Evolutionary conservation across 2,888 invertebrate genomes (phyloP).

Genomic region (Volucella zonaria): DNA sequence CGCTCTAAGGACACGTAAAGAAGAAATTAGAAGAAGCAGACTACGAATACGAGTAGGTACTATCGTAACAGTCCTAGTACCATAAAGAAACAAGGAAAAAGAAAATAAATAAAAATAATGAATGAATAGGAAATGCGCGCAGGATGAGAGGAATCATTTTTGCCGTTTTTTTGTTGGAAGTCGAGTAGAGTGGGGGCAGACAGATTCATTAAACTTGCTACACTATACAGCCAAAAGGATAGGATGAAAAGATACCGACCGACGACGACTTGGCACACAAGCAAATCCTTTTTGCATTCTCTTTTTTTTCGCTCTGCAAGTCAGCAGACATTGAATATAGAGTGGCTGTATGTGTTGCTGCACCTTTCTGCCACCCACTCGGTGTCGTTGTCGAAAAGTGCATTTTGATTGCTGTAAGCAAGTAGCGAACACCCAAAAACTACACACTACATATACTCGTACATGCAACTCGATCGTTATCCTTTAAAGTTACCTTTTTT

Average conservation of each 20-base stretch:
- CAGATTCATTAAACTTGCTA: conserved; percentile 69
- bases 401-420: conserved; percentile 67
- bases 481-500: conserved; percentile 27
- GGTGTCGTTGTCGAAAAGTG: conserved; percentile 42
- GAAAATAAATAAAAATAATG: neutral
- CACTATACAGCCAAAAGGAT: conserved; percentile 39
- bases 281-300: neutral
- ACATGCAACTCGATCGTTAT: conserved; percentile 67
- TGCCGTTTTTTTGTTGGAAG: conserved; percentile 30
- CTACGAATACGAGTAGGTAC: too few species aligned
- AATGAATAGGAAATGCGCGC: conserved; percentile 5
- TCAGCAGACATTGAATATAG: too few species aligned
- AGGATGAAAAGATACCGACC: conserved; percentile 11
- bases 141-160: conserved; percentile 15
- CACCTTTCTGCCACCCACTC: neutral
- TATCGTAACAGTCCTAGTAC: too few species aligned
- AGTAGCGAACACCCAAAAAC: conserved; percentile 16
- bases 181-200: conserved; percentile 62
- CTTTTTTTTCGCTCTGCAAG: too few species aligned
- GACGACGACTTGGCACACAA: conserved; percentile 47
- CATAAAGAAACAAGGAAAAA: too few species aligned
- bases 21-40: conserved; percentile 38
- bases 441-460: conserved; percentile 19
- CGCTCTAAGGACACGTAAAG: conserved; percentile 69
- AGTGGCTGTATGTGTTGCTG: neutral